Conservation (phyloP, 2,888 invertebrate species). For the Pycnomerus fuliginosus region DNA sequence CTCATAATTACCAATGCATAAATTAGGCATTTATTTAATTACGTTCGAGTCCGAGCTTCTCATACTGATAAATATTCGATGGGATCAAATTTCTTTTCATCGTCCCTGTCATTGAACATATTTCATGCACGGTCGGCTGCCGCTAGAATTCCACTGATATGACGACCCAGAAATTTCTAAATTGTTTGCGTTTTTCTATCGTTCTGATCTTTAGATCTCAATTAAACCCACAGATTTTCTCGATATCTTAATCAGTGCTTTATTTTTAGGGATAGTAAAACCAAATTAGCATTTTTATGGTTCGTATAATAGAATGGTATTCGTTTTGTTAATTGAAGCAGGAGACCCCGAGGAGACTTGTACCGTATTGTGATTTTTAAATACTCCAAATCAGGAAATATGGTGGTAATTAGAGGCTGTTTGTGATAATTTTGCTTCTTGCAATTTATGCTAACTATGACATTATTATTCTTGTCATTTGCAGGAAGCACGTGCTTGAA, state of each 20-base stretch:
- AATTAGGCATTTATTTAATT: constrained; percentile 35
- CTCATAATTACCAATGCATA: constrained; percentile 36
- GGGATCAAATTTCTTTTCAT: constrained; percentile 30
- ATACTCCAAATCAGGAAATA: too few relatives aligned
- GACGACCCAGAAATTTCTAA: not conserved
- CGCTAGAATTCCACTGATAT: not conserved
- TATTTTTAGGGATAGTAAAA: constrained; percentile 3
- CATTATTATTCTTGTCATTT: constrained; percentile 13
- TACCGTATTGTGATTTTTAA: too few relatives aligned
- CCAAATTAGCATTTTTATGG: constrained; percentile 17
- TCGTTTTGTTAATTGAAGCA: too few relatives aligned
- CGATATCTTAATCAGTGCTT: not conserved
- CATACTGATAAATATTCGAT: constrained; percentile 6
- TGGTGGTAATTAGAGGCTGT: not conserved
- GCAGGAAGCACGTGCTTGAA: constrained; percentile 19
- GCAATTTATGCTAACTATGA: constrained; percentile 15
- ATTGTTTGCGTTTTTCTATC: constrained; percentile 1
- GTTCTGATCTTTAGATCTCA: constrained; percentile 6
- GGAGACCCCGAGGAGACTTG: too few relatives aligned
- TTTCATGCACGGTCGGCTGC: constrained; percentile 12
- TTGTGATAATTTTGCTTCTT: not conserved
- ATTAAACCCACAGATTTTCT: constrained; percentile 11
- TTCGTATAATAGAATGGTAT: too few relatives aligned
- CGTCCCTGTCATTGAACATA: constrained; percentile 22
- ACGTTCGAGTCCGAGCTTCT: constrained; percentile 8